phyloP scores from a whole-genome alignment of 2,113 vertebrate genomes.

The Micronisus gabar region DNA sequence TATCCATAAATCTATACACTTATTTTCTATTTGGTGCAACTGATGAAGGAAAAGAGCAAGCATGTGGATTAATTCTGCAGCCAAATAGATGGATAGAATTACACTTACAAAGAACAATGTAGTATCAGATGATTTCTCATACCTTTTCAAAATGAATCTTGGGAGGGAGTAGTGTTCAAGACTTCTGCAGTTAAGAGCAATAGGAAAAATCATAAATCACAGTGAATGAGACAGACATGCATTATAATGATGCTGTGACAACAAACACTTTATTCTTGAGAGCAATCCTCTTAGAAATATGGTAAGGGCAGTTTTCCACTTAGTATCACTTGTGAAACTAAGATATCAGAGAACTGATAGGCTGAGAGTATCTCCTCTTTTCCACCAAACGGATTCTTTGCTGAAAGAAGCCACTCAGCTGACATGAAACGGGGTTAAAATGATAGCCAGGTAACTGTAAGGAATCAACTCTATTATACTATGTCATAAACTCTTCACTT shows the following conservation, averaged over 20 bases:
- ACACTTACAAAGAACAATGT: background rate
- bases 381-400: background rate
- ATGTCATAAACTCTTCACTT: background rate
- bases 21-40: background rate
- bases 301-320: background rate
- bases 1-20: background rate
- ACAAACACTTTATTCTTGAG: background rate
- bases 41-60: background rate
- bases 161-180: background rate
- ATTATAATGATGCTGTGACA: background rate
- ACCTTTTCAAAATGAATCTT: background rate
- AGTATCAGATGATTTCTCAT: background rate
- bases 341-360: background rate
- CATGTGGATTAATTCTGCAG: background rate
- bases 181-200: background rate
- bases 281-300: background rate
- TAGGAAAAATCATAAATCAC: background rate
- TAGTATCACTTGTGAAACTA: background rate
- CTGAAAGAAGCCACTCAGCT: background rate
- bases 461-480: background rate
- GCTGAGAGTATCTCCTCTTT: background rate
- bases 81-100: background rate
- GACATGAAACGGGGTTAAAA: background rate
- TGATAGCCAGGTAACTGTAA: background rate
- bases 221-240: background rate